Evolutionary conservation across 2,797 vertebrate species (phyloP).

Genomic region (Uromys caudimaculatus): DNA sequence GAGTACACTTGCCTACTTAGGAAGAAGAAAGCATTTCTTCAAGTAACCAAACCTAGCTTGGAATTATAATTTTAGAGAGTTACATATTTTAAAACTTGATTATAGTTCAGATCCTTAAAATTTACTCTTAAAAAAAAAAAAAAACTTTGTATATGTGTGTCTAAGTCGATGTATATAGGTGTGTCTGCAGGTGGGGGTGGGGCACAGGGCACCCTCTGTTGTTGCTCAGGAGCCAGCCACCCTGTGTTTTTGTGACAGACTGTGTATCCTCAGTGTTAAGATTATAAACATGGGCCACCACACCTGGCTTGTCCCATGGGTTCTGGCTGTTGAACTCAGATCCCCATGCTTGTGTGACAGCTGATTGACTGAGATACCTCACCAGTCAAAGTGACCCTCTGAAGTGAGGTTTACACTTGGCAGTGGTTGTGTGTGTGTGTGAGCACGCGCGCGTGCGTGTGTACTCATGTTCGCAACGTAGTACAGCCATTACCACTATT

Average conservation of each 20-base stretch:
- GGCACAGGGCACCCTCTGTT: too few species aligned
- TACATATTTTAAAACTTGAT: not conserved
- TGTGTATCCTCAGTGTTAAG: not conserved
- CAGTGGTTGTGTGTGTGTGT: not conserved
- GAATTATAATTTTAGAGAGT: slow-evolving; percentile 25
- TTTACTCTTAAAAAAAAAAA: not conserved
- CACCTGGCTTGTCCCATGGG: not conserved
- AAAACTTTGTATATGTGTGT: not conserved
- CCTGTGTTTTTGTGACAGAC: not conserved
- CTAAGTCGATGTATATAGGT: too few species aligned
- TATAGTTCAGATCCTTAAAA: not conserved
- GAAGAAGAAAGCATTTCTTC: not conserved
- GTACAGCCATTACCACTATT: not conserved
- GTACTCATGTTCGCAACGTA: not conserved
- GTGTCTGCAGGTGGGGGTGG: not conserved
- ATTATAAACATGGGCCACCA: not conserved
- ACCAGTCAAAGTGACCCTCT: not conserved
- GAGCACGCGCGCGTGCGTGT: too few species aligned
- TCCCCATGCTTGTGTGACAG: not conserved
- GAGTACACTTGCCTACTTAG: not conserved
- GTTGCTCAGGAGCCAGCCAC: not conserved
- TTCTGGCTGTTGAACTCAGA: not conserved
- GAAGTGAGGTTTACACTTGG: not conserved
- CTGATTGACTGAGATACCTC: not conserved
- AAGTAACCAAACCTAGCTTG: not conserved